Base-by-base conservation (phyloP, 2,888 invertebrate genomes). In the Acleris sparsana region DNA sequence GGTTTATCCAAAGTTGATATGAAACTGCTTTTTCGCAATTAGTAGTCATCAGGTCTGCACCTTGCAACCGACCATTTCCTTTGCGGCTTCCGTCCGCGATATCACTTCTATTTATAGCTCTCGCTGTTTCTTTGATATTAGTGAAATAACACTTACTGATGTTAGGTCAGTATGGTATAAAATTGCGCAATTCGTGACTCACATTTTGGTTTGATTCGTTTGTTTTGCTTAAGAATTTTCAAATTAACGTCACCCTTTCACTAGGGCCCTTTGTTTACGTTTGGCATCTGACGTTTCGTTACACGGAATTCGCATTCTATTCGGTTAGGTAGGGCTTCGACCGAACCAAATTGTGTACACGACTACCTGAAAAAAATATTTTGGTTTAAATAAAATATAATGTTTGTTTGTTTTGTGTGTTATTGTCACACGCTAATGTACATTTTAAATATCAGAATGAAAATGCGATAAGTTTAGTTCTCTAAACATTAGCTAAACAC, bases 61-160 rank as follows among this genome's bases (percentile, higher is more conserved):
- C 77, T 80, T 79, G 75, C 75, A 82, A 73, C 79, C 78, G 81
- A 79, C 81, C 87, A 87, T 88, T 91, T 91, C 91, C 89, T 88
- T 84, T 77, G 75, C 75, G 73, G 80, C 80, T 88, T 87, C 88
- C 83, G 84, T 75, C 69, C 77, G 70, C 76, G 71, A 75, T 76
- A 80, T 80, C 76, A 77, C 80, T 70, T 75, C 77, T 82, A 80
- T 75, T 70, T 76, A 75, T 75, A 79, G 75, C 77, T 74, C 67
- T 60, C 57, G 66, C 65, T 61, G 71, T 59, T 62, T 66, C 66
- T 63, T 64, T 56, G 71, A 72, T 69, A 60, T 49, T 55, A 43
- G 51, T 49, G 66, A 64, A 48, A 65, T 68, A 52, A 58, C 29
- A 46, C 59, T 69, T 51, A 56, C 49, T 58, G 61, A n/a, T 25